Base-by-base conservation (phyloP, 2,113 vertebrate species). In the Oreotrochilus melanogaster region DNA sequence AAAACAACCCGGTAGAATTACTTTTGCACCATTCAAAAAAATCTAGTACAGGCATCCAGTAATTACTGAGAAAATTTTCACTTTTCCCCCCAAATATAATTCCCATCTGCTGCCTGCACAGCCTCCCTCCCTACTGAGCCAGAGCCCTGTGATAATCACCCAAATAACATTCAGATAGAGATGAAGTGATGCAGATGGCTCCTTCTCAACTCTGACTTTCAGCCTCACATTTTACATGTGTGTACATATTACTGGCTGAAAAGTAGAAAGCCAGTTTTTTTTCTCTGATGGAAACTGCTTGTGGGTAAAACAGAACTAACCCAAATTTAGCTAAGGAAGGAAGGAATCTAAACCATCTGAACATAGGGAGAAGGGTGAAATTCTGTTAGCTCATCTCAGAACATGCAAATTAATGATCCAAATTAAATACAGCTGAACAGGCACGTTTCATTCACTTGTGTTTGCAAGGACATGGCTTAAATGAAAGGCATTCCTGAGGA, bases 181-280 rank as follows among this genome's bases (percentile, higher is more conserved):
- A 98, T 97, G 96, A 97, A 96, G 86, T 47, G 80, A 96, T 12
- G 61, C 92, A 95, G 82, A 73, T 53, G 70, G 80, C 92, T 96
- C 56, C 81, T 60, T 72, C 95, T 93, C 94, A 96, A 70, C 79
- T 96, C 93, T 96, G 95, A 95, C 95, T 97, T 98, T 93, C 94
- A 96, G 85, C 93, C 94, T 70, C 93, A 89, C 82, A 51, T 94
- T 89, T 96, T 90, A 94, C 78, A 94, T 71, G 74, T 84, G 81
- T 94, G 86, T 30, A 93, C 71, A 62, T 92, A 93, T 92, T 96
- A 89, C 91, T 53, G 56, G 88, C 94, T 89, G 90, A 97, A 80
- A 79, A 96, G 96, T 93, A 90, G 56, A 91, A 97, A 94, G 82
- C 74, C 72, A 66, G 35, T 10, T 95, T 97, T 96, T 96, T 88